Percentiles rank a stretch among this genome's conserved stretches.
Evolutionary conservation across 2,113 vertebrate genomes (phyloP).

Genomic region (Myotis davidii): DNA sequence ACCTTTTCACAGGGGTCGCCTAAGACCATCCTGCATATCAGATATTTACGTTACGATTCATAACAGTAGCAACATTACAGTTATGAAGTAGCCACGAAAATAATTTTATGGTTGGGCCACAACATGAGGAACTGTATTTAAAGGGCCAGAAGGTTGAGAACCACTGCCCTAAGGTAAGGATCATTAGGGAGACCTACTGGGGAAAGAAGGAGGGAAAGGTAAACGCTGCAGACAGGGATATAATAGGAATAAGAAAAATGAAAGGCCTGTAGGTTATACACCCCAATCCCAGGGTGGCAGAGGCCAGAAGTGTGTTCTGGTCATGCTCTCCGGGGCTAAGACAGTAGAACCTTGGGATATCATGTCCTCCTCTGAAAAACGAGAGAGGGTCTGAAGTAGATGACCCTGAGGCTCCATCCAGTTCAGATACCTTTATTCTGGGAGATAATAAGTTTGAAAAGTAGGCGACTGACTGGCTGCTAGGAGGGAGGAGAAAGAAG

Average conservation of each 20-base stretch:
- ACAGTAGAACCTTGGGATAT: background rate
- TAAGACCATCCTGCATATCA: no score
- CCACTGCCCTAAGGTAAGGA: no score
- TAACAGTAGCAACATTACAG: no score
- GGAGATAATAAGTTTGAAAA: background rate
- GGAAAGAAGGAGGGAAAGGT: background rate
- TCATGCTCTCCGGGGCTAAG: background rate
- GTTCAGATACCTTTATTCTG: background rate
- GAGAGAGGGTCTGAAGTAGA: background rate
- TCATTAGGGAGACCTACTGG: background rate
- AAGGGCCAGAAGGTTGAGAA: no score
- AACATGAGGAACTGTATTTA: no score
- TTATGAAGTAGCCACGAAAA: no score
- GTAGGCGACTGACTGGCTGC: background rate
- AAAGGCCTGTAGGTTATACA: background rate
- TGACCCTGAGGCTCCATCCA: background rate
- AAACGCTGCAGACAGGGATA: background rate
- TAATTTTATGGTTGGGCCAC: no score
- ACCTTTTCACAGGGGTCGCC: no score
- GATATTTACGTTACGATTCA: no score
- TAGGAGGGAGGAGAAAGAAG: background rate
- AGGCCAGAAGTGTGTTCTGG: background rate
- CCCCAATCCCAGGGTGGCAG: background rate
- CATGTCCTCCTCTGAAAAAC: background rate
- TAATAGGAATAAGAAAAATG: no score